phyloP scores from a whole-genome alignment of 2,113 vertebrate species.

The Coptodon bakossiorum region DNA sequence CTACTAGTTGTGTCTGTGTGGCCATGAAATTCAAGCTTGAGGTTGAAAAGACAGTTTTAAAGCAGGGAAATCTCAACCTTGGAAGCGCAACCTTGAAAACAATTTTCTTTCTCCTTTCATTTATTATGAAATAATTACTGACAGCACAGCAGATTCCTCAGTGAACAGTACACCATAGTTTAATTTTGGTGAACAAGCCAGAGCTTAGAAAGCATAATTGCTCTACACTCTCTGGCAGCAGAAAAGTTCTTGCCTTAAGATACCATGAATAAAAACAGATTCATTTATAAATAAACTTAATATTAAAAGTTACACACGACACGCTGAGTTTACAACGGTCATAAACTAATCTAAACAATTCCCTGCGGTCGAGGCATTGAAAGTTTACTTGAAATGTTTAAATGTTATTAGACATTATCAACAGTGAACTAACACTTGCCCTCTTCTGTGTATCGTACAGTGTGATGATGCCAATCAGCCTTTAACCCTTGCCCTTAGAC shows the following conservation, averaged over 20 bases:
- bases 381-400: background rate
- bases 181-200: constrained; percentile 18
- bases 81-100: constrained; percentile 11
- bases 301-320: background rate
- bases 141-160: constrained; percentile 8
- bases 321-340: background rate
- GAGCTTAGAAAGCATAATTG: background rate
- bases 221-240: background rate
- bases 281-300: background rate
- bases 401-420: background rate
- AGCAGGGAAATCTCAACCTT: background rate
- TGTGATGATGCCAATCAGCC: constrained; percentile 36
- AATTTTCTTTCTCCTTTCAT: constrained; percentile 16
- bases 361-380: background rate
- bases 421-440: background rate
- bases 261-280: background rate
- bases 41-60: background rate
- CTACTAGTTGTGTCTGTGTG: background rate
- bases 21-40: background rate
- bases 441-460: background rate
- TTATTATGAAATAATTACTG: constrained; percentile 19
- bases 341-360: background rate
- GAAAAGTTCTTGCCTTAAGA: background rate
- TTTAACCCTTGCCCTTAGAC: constrained; percentile 49
- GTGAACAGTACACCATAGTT: constrained; percentile 14